Percentiles rank a stretch among this genome's conserved stretches.
Conservation (phyloP, 2,888 invertebrate genomes). For the Leptogaster cylindrica region DNA sequence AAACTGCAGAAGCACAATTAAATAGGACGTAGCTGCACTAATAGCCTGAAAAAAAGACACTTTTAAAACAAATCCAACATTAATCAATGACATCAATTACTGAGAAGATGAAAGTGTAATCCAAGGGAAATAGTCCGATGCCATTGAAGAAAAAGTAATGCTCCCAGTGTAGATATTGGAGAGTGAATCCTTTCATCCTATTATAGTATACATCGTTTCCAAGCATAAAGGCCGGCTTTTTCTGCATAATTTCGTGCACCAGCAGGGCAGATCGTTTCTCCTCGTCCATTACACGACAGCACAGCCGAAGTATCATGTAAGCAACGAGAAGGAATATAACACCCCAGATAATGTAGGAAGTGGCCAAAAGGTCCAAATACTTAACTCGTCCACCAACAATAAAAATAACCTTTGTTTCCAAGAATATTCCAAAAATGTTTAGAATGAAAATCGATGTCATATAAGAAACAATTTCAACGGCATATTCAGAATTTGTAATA, state of each 20-base stretch:
- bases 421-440: constrained; percentile 59
- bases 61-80: background rate
- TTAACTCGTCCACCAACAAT: constrained; percentile 55
- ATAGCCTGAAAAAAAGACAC: constrained; percentile 55
- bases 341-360: constrained; percentile 58
- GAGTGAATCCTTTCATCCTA: constrained; percentile 61
- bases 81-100: constrained; percentile 50
- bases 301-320: constrained; percentile 56
- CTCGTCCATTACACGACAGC: constrained; percentile 57
- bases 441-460: constrained; percentile 59
- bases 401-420: constrained; percentile 59
- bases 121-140: constrained; percentile 59
- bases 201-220: constrained; percentile 60
- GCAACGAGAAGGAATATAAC: constrained; percentile 55
- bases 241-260: constrained; percentile 62
- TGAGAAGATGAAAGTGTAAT: constrained; percentile 62
- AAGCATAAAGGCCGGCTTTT: constrained; percentile 61
- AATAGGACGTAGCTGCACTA: constrained; percentile 61
- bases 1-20: constrained; percentile 61
- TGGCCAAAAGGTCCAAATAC: constrained; percentile 55
- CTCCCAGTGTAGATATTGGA: constrained; percentile 61
- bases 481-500: constrained; percentile 56
- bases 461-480: constrained; percentile 58
- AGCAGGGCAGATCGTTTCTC: constrained; percentile 60
- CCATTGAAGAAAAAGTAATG: constrained; percentile 61